Conservation (phyloP, 2,888 invertebrate species). For the Opisthograptis luteolata region DNA sequence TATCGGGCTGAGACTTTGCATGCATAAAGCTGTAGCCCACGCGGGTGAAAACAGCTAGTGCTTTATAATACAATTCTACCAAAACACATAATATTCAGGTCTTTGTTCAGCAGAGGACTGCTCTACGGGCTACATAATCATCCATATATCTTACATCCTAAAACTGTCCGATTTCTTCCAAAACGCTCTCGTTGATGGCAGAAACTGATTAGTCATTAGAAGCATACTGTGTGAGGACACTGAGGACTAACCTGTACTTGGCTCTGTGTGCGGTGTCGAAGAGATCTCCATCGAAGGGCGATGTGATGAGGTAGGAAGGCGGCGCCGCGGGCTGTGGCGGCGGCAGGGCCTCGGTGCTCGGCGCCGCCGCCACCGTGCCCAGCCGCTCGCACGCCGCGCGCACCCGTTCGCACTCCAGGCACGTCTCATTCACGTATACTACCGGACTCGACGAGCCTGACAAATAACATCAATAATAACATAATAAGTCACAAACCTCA, state of each 20-base stretch:
- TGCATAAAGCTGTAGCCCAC: too few relatives aligned
- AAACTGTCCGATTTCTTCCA: not conserved
- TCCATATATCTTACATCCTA: too few relatives aligned
- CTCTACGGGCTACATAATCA: too few relatives aligned
- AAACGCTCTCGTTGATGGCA: not conserved
- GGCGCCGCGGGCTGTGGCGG: slow-evolving; percentile 65
- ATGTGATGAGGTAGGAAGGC: slow-evolving; percentile 85
- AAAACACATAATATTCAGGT: too few relatives aligned
- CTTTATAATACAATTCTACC: too few relatives aligned
- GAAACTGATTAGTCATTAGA: not conserved
- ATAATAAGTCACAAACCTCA: too few relatives aligned
- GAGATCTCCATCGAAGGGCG: slow-evolving; percentile 89
- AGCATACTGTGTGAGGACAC: not conserved
- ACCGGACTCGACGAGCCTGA: slow-evolving; percentile 72
- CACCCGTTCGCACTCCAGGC: slow-evolving; percentile 78
- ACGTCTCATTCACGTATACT: slow-evolving; percentile 77
- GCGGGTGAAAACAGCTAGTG: too few relatives aligned
- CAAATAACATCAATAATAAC: slow-evolving; percentile 30
- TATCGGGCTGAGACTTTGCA: too few relatives aligned
- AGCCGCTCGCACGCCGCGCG: slow-evolving; percentile 79
- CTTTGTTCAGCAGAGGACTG: too few relatives aligned
- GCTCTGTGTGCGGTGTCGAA: slow-evolving; percentile 87
- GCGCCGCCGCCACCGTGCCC: slow-evolving; percentile 72
- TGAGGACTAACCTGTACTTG: slow-evolving; percentile 69
- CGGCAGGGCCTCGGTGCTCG: slow-evolving; percentile 68